Base-by-base conservation (phyloP, 2,888 invertebrate species). In the Bugula neritina region DNA sequence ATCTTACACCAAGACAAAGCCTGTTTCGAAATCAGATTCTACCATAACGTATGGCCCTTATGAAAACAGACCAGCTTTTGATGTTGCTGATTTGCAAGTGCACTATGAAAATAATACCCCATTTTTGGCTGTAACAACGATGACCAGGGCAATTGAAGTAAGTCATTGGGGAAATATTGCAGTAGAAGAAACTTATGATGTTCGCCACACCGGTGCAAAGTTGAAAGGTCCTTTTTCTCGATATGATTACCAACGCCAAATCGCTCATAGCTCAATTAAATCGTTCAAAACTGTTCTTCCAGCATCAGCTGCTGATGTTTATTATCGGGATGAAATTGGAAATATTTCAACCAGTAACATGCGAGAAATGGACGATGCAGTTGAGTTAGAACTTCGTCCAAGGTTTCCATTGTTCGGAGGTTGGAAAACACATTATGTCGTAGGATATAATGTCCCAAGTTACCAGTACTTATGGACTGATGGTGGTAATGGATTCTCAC, bases 111-210 rank as follows among this genome's bases (percentile, higher is more conserved):
- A 97, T 84, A 95, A 96, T 83, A 89, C 92, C 55, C 96, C 98
- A 35, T 99, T 99, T 85, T 86, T 99, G 76, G 93, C 93, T n/a
- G 93, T 97, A 0, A 92, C 92, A 0, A 88, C 88, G 69, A 84
- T 99, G 77, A 91, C 92, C 78, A 88, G 99, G 70, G 86, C 89
- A 0, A 91, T 99, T 78, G 98, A 99, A 86, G 90, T 99, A 1
- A 99, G 98, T 0, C 98, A 99, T 83, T 99, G 99, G 99, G 98
- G 98, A 10, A 97, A 98, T 81, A 93, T 99, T 79, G 98, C 98
- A 29, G 88, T 99, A 0, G 96, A 98, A 83, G 99, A 99, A 83
- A 90, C 91, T 5, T 89, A 98, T 77, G 93, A 96, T 82, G 87
- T 99, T 76, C 87, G 90, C 27, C 98, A 99, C 81, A 91, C 92